A percentile compares a stretch with the other conserved stretches of the same genome.
Conservation (phyloP, 2,888 invertebrate genomes). For the Drosophila mettleri region DNA sequence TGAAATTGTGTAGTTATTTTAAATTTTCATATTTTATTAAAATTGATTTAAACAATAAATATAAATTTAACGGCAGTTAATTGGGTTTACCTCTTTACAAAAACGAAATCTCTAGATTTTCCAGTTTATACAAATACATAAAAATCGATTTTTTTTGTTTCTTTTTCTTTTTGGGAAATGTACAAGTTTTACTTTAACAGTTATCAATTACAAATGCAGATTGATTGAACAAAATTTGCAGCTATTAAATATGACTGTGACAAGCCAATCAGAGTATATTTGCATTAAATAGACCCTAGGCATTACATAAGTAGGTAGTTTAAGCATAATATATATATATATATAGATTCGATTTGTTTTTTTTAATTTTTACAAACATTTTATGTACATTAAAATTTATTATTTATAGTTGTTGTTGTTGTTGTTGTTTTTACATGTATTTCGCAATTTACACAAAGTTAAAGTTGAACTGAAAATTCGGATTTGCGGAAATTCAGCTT, state of each 20-base stretch:
- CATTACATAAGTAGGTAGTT: slow-evolving; percentile 51
- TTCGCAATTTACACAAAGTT: slow-evolving; percentile 28
- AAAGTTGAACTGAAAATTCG: slow-evolving; percentile 8
- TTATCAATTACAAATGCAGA: slow-evolving; percentile 40
- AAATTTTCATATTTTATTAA: slow-evolving; percentile 64
- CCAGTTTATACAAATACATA: slow-evolving; percentile 20
- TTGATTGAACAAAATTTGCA: slow-evolving; percentile 33
- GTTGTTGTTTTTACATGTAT: slow-evolving; percentile 35
- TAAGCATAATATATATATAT: slow-evolving; percentile 42
- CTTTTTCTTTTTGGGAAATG: slow-evolving; percentile 24
- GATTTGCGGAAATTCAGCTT: neutral
- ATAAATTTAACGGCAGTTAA: slow-evolving; percentile 77
- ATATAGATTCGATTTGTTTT: slow-evolving; percentile 17
- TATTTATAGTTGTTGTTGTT: slow-evolving; percentile 52
- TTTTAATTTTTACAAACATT: slow-evolving; percentile 46
- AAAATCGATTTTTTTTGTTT: no score
- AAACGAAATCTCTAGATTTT: slow-evolving; percentile 43
- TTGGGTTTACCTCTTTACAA: slow-evolving; percentile 52
- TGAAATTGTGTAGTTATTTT: slow-evolving; percentile 25
- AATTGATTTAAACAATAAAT: slow-evolving; percentile 75
- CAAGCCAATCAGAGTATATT: slow-evolving; percentile 56
- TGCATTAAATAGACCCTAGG: slow-evolving; percentile 59
- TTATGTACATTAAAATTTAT: slow-evolving; percentile 59
- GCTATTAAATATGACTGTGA: slow-evolving; percentile 61
- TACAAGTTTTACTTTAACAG: slow-evolving; percentile 38